Base-by-base conservation (phyloP, 2,888 invertebrate genomes). In the Agrochola lota region DNA sequence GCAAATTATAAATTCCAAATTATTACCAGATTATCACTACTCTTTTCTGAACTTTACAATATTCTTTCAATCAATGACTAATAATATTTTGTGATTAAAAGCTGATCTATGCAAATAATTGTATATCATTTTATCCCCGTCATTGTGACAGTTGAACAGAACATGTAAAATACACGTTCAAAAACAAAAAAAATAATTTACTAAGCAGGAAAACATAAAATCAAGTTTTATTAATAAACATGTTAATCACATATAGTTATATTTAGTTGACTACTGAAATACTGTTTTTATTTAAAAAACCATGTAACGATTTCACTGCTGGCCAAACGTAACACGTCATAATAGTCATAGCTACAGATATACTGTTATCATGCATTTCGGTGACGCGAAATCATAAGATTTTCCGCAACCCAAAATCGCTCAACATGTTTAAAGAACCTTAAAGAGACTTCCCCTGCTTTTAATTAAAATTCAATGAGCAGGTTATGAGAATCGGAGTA, bases 201-300 rank as follows among this genome's bases (percentile, higher is more conserved):
- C 17, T 26, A 63, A 46, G 30, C 8, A 64, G 23, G 1, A 46
- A 73, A 74, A 60, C 9, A 35, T 60, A 74, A 57, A 23, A 2
- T 40, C 40, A 59, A 57, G 26, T 66, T 73, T 74, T 74, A 78
- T 55, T 66, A 46, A 20, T 67, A 57, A 71, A 80, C 57, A 77
- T 43, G 17, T 43, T 49, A 20, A 52, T 43, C 66, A 57, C 17
- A 17, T 40, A 20, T 4, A 30, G 0, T 60, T 60, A n/a, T 62
- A 6, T 62, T 20, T 30, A 43, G 17, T 17, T n/a, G 11, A 52
- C 17, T 17, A 43, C 55, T 49, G 23, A 70, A 52, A 9, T 9
- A 46, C 5, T 23, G 7, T n/a, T 81, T 80, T 87, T 85, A 91
- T 83, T 91, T 92, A 35, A 92, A 86, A 52, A 92, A 78, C 91